Evolutionary conservation across 2,797 vertebrate genomes (phyloP).

Genomic region (Aldrovandia affinis): DNA sequence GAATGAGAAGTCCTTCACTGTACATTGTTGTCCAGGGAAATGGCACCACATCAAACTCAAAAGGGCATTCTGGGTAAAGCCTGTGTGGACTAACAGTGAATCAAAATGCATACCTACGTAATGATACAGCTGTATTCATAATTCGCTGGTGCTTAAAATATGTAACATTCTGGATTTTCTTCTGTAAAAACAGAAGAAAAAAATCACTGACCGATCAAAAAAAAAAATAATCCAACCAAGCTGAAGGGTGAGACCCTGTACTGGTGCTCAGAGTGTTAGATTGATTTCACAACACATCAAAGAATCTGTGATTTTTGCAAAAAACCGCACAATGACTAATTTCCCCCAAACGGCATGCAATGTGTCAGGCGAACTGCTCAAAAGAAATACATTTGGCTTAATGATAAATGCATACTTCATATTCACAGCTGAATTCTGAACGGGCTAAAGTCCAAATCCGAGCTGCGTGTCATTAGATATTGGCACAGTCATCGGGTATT

Average conservation of each 20-base stretch:
- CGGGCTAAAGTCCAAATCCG: slow-evolving; percentile 34
- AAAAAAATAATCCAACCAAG: slow-evolving; percentile 49
- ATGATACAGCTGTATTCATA: slow-evolving; percentile 51
- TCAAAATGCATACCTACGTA: slow-evolving; percentile 59
- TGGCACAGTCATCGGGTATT: slow-evolving; percentile 42
- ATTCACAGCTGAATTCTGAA: slow-evolving; percentile 47
- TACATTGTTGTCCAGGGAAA: too few relatives aligned
- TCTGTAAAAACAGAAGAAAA: slow-evolving; percentile 53
- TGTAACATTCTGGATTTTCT: slow-evolving; percentile 54
- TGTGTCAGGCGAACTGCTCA: slow-evolving; percentile 57
- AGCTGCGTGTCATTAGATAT: slow-evolving; percentile 51
- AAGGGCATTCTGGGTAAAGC: too few relatives aligned
- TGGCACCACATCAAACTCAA: too few relatives aligned
- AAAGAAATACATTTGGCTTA: slow-evolving; percentile 53
- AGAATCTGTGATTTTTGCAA: slow-evolving; percentile 54
- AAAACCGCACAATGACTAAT: slow-evolving; percentile 60
- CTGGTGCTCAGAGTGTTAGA: slow-evolving; percentile 43
- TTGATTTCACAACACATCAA: slow-evolving; percentile 60
- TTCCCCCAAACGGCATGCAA: slow-evolving; percentile 52
- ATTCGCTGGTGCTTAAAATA: slow-evolving; percentile 56
- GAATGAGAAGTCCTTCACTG: too few relatives aligned
- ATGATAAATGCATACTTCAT: slow-evolving; percentile 66
- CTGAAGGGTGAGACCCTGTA: slow-evolving; percentile 35
- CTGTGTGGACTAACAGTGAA: too few relatives aligned
- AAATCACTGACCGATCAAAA: slow-evolving; percentile 43